Base-by-base conservation (phyloP, 2,113 vertebrate species). In the Actinemys pallida region DNA sequence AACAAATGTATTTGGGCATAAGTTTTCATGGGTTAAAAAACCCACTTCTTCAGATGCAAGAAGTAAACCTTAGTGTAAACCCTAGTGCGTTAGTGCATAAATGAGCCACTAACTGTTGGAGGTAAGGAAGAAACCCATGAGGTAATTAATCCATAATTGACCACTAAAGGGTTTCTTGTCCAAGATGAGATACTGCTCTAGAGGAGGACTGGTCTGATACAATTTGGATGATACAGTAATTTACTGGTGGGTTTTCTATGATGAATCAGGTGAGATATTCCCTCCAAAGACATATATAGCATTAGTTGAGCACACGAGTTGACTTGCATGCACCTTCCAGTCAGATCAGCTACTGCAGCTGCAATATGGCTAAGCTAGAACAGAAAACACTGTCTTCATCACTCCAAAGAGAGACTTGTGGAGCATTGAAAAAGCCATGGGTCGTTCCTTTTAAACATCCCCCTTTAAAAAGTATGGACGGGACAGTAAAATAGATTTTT, bases 401-500 rank as follows among this genome's bases (percentile, higher is more conserved):
- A 22, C 53, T 54, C 20, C 53, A 54, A 22, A 54, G 53, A 54
- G 3, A 9, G 53, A 3, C 53, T 54, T 54, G 53, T 54, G 25
- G 39, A 62, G 1, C 12, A 17, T 2, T 80, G 22, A 79, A 69
- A 31, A 62, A 42, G 39, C 39, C 2, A 0, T n/a, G 53, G 52
- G 69, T 85, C 29, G 1, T 22, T 69, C 45, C 47, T 19, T 75
- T 17, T 69, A 69, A 69, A n/a, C 35, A 69, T 6, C 17, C 4
- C 65, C 17, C 35, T 17, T 2, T 53, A n/a, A 53, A 87, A 69
- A 31, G 17, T 49, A 81, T 57, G 49, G 81, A 90, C 47, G 62
- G 19, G n/a, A 24, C 52, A 56, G 1, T 75, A 4, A 2, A 24
- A 4, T 45, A 75, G 35, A 94, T 80, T 0, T 0, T 0, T 85